Percentiles rank a stretch among this genome's conserved stretches.
Evolutionary conservation across 2,797 vertebrate species (phyloP).

Genomic region (Gymnothorax reevesii): DNA sequence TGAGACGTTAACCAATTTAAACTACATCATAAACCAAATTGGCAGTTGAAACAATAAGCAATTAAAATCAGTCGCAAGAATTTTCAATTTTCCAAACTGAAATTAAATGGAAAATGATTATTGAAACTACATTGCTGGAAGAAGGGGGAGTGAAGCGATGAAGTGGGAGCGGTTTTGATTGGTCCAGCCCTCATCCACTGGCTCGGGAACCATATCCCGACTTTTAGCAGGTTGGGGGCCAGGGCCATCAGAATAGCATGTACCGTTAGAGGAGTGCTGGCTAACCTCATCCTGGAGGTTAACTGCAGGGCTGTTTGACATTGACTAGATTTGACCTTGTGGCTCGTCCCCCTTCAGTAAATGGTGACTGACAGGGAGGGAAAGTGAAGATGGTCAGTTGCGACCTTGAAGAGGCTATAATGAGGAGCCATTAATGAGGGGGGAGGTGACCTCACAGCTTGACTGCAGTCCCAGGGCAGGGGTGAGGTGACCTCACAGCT

Average conservation of each 20-base stretch:
- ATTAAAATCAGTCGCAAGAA: no score
- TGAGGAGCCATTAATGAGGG: background rate
- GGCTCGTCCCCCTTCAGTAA: background rate
- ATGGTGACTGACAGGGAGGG: background rate
- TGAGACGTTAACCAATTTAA: no score
- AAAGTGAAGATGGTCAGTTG: background rate
- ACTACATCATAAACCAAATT: no score
- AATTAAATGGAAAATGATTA: no score
- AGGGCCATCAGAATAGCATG: background rate
- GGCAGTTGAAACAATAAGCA: no score
- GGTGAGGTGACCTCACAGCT: background rate
- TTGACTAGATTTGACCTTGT: background rate
- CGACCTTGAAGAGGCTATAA: slow-evolving; percentile 2
- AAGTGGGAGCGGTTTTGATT: no score
- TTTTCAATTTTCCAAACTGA: no score
- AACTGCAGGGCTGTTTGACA: background rate
- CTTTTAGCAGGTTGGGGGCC: background rate
- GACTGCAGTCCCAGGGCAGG: background rate
- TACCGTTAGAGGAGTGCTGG: background rate
- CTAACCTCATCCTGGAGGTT: no score
- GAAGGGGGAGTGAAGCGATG: background rate
- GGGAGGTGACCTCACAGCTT: background rate
- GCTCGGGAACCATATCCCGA: background rate
- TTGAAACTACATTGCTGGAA: no score
- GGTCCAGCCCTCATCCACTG: background rate